Percentiles rank a stretch among this genome's conserved stretches.
These are phyloP conservation scores for Dryadula phaetusa DNA, from an alignment of 2,888 invertebrate genomes.

Conservation along the genomic window DNA sequence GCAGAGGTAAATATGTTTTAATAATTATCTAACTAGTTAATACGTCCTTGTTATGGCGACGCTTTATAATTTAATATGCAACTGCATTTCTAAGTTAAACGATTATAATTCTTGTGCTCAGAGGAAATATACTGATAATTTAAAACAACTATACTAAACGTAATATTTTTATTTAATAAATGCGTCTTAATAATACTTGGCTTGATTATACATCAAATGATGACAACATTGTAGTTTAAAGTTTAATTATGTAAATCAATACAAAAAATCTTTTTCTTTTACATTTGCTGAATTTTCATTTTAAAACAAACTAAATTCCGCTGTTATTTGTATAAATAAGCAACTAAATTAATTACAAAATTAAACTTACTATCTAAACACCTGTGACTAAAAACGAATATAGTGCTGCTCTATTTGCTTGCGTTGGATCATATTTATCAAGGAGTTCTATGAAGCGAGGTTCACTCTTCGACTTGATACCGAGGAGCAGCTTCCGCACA, in stretches of 20 bases:
- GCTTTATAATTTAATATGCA: conserved; percentile 20
- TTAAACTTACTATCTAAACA: conserved; percentile 55
- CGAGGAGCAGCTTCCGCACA: conserved; percentile 86
- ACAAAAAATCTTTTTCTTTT: not conserved
- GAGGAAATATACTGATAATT: not conserved
- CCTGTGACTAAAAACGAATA: conserved; percentile 78
- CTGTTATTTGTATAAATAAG: conserved; percentile 5
- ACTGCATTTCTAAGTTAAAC: conserved; percentile 14
- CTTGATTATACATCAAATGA: conserved; percentile 3
- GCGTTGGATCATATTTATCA: conserved; percentile 89
- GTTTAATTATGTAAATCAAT: not conserved
- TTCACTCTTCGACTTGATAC: conserved; percentile 87
- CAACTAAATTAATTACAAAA: not conserved
- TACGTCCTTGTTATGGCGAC: conserved; percentile 39
- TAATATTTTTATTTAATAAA: conserved; percentile 18
- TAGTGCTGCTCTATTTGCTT: conserved; percentile 86
- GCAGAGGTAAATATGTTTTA: conserved; percentile 42
- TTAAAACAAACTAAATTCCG: not conserved
- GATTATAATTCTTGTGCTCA: conserved; percentile 12
- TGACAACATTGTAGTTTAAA: not conserved
- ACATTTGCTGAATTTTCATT: not conserved
- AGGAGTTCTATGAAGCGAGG: conserved; percentile 87
- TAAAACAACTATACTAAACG: not conserved
- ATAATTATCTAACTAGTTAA: conserved; percentile 40
- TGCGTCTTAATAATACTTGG: conserved; percentile 16